Evolutionary conservation across 2,113 vertebrate species (phyloP).

Genomic region (Catharus fuscescens): DNA sequence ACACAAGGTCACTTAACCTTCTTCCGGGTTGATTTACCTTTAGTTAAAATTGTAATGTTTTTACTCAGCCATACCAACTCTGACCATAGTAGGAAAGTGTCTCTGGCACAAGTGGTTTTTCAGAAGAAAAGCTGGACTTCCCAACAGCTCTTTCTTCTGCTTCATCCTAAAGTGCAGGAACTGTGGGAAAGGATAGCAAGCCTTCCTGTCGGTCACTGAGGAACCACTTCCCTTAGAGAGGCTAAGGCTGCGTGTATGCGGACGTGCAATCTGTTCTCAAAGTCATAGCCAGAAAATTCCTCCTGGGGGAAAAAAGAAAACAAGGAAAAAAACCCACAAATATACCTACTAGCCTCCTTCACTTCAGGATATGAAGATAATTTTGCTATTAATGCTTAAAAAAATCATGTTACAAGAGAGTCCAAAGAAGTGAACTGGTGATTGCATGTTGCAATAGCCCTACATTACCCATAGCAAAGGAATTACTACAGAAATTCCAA

Average conservation of each 20-base stretch:
- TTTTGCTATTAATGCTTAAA: neutral
- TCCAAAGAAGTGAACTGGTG: neutral
- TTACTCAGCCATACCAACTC: conserved; percentile 41
- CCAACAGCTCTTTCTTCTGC: conserved; percentile 65
- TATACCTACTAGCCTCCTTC: neutral
- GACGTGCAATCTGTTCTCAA: conserved; percentile 97
- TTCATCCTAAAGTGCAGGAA: conserved; percentile 74
- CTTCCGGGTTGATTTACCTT: conserved; percentile 36
- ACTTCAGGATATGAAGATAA: neutral
- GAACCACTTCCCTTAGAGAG: conserved; percentile 91
- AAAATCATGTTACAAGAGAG: neutral
- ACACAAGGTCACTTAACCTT: conserved; percentile 76
- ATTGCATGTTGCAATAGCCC: neutral
- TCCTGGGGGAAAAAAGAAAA: conserved; percentile 73
- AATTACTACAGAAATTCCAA: neutral
- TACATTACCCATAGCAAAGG: neutral
- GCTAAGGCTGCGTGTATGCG: conserved; percentile 96
- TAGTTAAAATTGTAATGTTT: neutral
- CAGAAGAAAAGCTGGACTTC: conserved; percentile 71
- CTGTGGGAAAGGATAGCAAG: conserved; percentile 41
- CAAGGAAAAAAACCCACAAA: neutral
- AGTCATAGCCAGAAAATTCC: conserved; percentile 94
- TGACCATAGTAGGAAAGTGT: conserved; percentile 47
- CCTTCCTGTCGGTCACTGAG: conserved; percentile 81
- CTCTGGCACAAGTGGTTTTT: conserved; percentile 74